Evolutionary conservation across 2,113 vertebrate genomes (phyloP).

Genomic region (Picathartes gymnocephalus): DNA sequence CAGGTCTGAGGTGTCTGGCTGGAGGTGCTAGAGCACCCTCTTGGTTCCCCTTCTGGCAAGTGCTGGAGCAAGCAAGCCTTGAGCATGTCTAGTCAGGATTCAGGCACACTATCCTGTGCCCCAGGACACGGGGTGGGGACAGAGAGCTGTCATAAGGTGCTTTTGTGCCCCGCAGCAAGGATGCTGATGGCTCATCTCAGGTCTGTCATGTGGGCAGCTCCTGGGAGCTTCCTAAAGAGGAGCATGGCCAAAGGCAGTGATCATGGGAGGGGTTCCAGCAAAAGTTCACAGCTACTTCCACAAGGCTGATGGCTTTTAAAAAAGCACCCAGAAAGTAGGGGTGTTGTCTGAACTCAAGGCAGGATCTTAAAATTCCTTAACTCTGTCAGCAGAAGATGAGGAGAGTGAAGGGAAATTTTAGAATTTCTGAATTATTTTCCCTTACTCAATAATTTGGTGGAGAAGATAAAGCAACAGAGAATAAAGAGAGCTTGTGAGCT

Average conservation of each 20-base stretch:
- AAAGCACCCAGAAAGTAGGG: neutral
- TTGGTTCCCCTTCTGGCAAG: neutral
- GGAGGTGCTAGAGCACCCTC: neutral
- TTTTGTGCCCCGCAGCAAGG: neutral
- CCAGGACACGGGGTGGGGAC: neutral
- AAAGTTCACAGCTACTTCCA: neutral
- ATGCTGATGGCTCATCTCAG: neutral
- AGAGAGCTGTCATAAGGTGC: neutral
- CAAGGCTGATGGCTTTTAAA: neutral
- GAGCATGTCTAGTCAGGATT: fast-evolving
- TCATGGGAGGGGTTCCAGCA: neutral
- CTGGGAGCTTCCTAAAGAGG: neutral
- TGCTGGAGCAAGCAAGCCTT: neutral
- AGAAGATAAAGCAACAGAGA: neutral
- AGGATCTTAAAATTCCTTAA: neutral
- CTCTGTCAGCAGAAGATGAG: neutral
- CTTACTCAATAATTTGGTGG: neutral
- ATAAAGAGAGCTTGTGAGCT: neutral
- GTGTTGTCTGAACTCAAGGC: neutral
- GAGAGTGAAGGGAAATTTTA: neutral
- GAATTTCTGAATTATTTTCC: neutral
- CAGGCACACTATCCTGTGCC: neutral
- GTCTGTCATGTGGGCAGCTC: neutral
- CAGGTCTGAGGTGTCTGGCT: neutral
- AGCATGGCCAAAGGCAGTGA: neutral